Evolutionary conservation across 2,797 vertebrate species (phyloP).

Genomic region (Oceanodroma leucorhoa): DNA sequence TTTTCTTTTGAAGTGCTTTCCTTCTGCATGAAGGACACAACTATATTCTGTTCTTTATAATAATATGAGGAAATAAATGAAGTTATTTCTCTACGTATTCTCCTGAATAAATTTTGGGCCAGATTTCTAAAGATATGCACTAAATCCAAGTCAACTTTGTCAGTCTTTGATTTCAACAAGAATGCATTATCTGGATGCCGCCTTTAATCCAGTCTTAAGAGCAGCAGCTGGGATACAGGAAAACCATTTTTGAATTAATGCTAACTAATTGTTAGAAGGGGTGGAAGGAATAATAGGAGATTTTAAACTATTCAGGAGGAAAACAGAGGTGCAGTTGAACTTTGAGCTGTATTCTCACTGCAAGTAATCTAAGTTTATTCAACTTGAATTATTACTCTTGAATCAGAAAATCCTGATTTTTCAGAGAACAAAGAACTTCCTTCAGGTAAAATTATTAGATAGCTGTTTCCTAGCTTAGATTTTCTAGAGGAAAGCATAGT

Average conservation of each 20-base stretch:
- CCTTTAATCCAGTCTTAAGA: neutral
- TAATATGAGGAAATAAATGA: neutral
- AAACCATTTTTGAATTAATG: neutral
- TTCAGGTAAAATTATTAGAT: neutral
- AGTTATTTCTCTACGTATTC: neutral
- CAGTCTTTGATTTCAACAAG: neutral
- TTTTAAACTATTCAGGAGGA: neutral
- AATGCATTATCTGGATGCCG: accelerated
- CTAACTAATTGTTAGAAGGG: neutral
- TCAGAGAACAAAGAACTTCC: neutral
- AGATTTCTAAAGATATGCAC: neutral
- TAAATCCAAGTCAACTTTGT: neutral
- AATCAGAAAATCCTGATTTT: neutral
- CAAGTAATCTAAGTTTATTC: neutral
- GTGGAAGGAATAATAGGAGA: neutral
- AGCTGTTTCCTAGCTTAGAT: neutral
- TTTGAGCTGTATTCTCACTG: neutral
- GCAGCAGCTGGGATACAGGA: neutral
- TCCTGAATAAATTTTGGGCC: neutral
- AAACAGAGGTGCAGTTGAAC: neutral
- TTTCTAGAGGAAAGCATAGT: neutral
- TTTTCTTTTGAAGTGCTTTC: neutral
- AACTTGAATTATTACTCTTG: neutral
- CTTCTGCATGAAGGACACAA: neutral
- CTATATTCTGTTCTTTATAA: neutral